Evolutionary conservation across 2,113 vertebrate species (phyloP), one percentile per base, ranked within the genome.

Genomic region (Grammomys surdaster): DNA sequence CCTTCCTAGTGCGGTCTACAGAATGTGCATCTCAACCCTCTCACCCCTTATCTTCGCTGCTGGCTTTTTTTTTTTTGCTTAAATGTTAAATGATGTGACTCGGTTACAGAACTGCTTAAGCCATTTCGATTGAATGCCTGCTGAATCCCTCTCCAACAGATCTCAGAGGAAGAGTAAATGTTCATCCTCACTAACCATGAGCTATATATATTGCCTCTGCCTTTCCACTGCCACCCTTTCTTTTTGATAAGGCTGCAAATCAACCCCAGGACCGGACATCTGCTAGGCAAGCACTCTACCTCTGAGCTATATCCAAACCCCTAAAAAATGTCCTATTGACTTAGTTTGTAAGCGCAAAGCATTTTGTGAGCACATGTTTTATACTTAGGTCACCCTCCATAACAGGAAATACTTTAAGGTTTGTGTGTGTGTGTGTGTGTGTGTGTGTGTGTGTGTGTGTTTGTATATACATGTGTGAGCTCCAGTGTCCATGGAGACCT

Each of bases 41-140:
- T 65, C n/a, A 20, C 31, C 40, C 46, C 48, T 76, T 51, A 67
- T 56, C 36, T 26, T 82, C 43, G 51, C 43, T 91, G 8, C 58
- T 75, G n/a, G 20, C 43, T 43, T 95, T 94, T 90, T 51, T 51
- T 43, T 95, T 94, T 90, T 75, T 11, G 54, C 76, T 88, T 88
- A 93, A 69, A 63, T 90, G 82, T 60, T 60, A 78, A 58, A 12
- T 36, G 43, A 48, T 46, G 33, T 81, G 73, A 82, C 33, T 65
- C 12, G 48, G 40, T 67, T 95, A 89, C 77, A 90, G 60, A 73
- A 81, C 26, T 92, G 19, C n/a, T 70, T 84, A 40, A 85, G 56
- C 63, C 51, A 72, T 87, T 86, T 85, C 84, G 89, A 76, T 26
- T 58, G 82, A 78, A 70, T 13, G 17, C 24, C 24, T 76, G 31